Evolutionary conservation across 2,888 invertebrate species (phyloP).

Genomic region (Ceramica pisi): DNA sequence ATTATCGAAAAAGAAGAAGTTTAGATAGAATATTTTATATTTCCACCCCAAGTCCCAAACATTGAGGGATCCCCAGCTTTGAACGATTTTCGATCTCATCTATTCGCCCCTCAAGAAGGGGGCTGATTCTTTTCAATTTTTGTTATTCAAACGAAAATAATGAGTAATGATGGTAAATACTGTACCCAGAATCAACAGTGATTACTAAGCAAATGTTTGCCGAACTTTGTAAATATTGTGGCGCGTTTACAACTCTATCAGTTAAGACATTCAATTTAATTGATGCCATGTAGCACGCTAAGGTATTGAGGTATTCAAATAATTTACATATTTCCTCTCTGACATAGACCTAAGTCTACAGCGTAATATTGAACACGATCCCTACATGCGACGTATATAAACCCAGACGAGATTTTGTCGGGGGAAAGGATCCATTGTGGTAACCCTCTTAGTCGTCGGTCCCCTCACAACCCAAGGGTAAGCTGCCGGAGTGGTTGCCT

Average conservation of each 20-base stretch:
- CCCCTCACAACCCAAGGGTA: slow-evolving; percentile 82
- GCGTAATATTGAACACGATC: slow-evolving; percentile 48
- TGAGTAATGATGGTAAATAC: slow-evolving; percentile 37
- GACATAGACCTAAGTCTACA: slow-evolving; percentile 34
- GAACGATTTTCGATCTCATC: slow-evolving; percentile 75
- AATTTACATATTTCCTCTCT: slow-evolving; percentile 21
- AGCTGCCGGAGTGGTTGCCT: slow-evolving; percentile 75
- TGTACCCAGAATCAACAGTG: slow-evolving; percentile 23
- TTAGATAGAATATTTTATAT: slow-evolving; percentile 69
- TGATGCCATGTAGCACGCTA: not conserved
- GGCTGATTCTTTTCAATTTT: slow-evolving; percentile 70
- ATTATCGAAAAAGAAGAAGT: slow-evolving; percentile 59
- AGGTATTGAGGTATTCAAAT: not conserved
- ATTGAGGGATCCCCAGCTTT: slow-evolving; percentile 70
- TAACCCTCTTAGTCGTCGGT: slow-evolving; percentile 84
- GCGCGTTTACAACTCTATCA: slow-evolving; percentile 37
- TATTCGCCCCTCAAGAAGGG: slow-evolving; percentile 67
- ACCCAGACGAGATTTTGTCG: slow-evolving; percentile 79
- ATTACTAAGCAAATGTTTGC: slow-evolving; percentile 49
- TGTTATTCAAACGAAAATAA: slow-evolving; percentile 64
- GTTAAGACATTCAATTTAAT: slow-evolving; percentile 12
- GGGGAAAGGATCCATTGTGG: slow-evolving; percentile 86
- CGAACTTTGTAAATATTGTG: slow-evolving; percentile 36
- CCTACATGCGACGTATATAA: slow-evolving; percentile 51
- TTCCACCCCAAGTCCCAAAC: slow-evolving; percentile 67